Base-by-base conservation (phyloP, 2,797 vertebrate species). In the Sebastes iracundus region DNA sequence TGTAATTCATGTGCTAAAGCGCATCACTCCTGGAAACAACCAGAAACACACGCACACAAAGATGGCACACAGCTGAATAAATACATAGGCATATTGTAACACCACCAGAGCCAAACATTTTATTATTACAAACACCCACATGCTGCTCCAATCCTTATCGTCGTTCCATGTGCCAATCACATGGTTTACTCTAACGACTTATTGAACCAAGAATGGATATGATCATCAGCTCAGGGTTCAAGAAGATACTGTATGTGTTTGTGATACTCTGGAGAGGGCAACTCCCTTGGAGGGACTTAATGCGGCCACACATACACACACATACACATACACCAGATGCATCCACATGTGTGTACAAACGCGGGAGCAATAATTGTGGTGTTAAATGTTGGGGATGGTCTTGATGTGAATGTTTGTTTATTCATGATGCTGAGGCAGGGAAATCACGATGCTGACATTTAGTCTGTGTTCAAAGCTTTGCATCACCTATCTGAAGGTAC, bases 351-450 rank as follows among this genome's bases (percentile, higher is more conserved):
- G 59, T 8, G 23, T 62, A 62, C 25, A 80, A 30, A 68, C 35
- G 59, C 1, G 4, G 4, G 60, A 10, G 25, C 18, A 42, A 81
- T 70, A 63, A 81, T 71, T 66, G 33, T 16, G 18, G 33, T 13
- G 14, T 33, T 79, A 38, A 62, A 56, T 60, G 73, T 35, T 53
- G 58, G 27, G 35, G 59, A 49, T 12, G 22, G 52, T 49, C 16
- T 38, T 49, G 49, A 64, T 69, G 46, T 28, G 49, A 65, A 42
- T 58, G 53, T 42, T 86, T 83, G 88, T 81, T 85, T 85, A 83
- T 81, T 80, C 20, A 74, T 82, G 79, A 84, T 38, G 32, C 27
- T 30, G 72, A 64, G 28, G 35, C 74, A 8, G 60, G 30, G 38
- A 20, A 55, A 77, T 75, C 61, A 72, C 6, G 30, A 46, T 27